Evolutionary conservation across 2,113 vertebrate species (phyloP).

Genomic region (Gadus macrocephalus): DNA sequence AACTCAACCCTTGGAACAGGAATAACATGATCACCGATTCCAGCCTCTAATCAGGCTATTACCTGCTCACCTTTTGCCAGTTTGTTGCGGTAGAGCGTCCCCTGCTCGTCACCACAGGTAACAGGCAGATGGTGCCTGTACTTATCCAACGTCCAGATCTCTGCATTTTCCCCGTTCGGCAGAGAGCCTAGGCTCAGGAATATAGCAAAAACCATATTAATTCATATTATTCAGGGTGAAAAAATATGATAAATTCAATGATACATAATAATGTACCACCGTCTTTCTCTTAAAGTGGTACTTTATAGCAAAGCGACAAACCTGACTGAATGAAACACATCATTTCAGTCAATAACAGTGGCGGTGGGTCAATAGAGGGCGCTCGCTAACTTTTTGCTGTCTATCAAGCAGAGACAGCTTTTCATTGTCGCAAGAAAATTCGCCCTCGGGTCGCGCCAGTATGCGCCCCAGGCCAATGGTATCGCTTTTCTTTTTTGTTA

Average conservation of each 20-base stretch:
- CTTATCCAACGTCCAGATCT: constrained; percentile 57
- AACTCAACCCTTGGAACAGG: neutral
- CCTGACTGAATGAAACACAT: too few species aligned
- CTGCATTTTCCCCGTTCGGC: constrained; percentile 43
- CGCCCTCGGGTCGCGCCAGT: too few species aligned
- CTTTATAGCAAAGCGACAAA: neutral
- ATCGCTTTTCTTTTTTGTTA: too few species aligned
- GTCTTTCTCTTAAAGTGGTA: too few species aligned
- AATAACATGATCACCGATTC: neutral
- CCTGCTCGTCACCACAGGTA: constrained; percentile 45
- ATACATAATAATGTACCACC: too few species aligned
- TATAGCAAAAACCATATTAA: neutral
- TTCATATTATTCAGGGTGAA: neutral
- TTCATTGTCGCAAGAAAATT: too few species aligned
- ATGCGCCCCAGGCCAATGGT: too few species aligned
- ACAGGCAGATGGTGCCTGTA: constrained; percentile 58
- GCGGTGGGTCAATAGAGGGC: too few species aligned
- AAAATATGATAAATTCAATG: too few species aligned
- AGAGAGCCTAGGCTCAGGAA: constrained; percentile 39
- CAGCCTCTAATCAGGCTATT: neutral
- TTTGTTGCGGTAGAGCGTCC: constrained; percentile 38
- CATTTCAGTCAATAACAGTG: too few species aligned
- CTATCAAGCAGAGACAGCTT: too few species aligned
- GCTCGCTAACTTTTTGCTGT: too few species aligned
- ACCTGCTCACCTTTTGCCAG: constrained; percentile 56